Conservation (phyloP, 2,113 vertebrate genomes). For the Otolemur garnettii region DNA sequence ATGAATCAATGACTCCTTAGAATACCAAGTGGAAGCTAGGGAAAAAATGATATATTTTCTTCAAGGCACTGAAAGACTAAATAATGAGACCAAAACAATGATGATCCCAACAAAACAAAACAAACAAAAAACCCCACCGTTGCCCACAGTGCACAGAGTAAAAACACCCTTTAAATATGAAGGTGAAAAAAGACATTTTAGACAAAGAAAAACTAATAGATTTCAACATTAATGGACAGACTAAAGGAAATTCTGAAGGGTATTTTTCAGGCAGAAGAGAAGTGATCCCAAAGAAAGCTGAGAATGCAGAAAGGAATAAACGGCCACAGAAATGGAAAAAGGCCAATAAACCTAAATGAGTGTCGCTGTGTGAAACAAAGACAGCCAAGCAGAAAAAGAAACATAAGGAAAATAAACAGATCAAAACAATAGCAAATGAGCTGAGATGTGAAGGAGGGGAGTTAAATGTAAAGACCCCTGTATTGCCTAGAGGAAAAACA, state of each 20-base stretch:
- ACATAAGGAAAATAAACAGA: neutral
- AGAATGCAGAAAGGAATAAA: neutral
- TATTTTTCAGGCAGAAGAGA: neutral
- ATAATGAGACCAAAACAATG: too few species aligned
- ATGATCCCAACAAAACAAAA: too few species aligned
- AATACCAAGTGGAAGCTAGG: neutral
- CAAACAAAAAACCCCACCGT: too few species aligned
- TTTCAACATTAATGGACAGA: neutral
- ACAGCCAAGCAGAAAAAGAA: neutral
- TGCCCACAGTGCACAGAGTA: neutral
- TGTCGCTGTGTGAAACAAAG: neutral
- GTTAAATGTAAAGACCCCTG: neutral
- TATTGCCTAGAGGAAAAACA: neutral
- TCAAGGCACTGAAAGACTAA: neutral
- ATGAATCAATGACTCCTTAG: rapidly evolving
- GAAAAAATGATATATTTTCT: rapidly evolving
- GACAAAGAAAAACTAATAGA: neutral
- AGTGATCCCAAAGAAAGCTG: neutral
- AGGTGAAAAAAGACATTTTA: neutral
- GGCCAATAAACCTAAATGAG: neutral
- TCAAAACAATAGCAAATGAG: neutral
- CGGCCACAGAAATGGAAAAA: neutral
- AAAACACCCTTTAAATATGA: neutral
- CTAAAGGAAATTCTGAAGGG: neutral
- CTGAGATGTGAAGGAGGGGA: neutral